Percentiles rank a stretch among this genome's conserved stretches.
These are phyloP conservation scores for Nephrotoma guestfalica DNA, from an alignment of 2,888 invertebrate species.

Conservation along the genomic window DNA sequence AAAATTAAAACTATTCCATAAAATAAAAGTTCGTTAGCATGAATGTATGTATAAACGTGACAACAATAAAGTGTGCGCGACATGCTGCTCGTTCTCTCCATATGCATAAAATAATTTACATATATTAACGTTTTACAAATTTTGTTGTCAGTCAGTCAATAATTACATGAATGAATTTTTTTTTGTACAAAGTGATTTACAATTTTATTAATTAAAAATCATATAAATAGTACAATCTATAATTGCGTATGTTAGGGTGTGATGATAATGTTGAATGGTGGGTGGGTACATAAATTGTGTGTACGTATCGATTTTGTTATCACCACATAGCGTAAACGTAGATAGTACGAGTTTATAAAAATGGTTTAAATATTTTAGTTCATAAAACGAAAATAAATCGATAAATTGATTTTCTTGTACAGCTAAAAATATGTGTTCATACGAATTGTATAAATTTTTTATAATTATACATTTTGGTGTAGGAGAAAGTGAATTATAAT, in stretches of 20 bases:
- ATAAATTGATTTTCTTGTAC: neutral
- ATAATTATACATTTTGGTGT: neutral
- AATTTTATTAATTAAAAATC: neutral
- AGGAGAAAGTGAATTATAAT: neutral
- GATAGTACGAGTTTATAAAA: neutral
- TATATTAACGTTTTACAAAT: neutral
- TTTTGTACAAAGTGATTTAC: neutral
- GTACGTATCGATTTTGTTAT: neutral
- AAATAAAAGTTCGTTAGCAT: neutral
- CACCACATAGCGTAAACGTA: neutral
- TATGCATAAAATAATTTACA: neutral
- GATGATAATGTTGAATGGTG: neutral
- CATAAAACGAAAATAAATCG: neutral
- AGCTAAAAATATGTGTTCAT: neutral
- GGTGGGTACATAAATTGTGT: neutral
- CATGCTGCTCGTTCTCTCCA: neutral
- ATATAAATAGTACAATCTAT: no score
- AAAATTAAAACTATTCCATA: neutral
- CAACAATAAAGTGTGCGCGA: neutral
- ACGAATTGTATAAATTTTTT: neutral
- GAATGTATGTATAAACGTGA: neutral
- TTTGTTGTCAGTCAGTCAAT: neutral
- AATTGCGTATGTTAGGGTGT: neutral
- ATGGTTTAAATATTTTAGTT: neutral
- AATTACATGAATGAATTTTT: neutral